These are phyloP conservation scores for Enteromius viviparus DNA, from an alignment of 2,797 vertebrate genomes.

Conservation along the genomic window DNA sequence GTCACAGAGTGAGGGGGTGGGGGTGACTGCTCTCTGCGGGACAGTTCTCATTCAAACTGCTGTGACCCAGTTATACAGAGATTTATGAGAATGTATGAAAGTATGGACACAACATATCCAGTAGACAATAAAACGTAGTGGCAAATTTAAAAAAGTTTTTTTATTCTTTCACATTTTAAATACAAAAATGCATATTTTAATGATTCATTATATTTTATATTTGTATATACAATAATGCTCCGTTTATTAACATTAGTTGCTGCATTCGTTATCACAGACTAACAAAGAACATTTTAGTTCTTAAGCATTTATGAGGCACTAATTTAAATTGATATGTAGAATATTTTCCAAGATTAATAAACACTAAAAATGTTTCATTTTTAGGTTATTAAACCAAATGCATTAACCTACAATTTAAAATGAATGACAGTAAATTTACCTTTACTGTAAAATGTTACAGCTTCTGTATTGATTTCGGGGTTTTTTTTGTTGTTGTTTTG, in stretches of 20 bases:
- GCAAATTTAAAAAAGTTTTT: neutral
- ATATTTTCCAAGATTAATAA: neutral
- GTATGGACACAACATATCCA: neutral
- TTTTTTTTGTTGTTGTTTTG: too few species aligned
- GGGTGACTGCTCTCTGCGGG: neutral
- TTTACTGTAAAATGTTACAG: neutral
- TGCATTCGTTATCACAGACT: neutral
- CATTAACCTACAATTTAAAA: neutral
- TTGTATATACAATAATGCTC: neutral
- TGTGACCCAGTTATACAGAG: neutral
- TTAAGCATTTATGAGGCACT: neutral
- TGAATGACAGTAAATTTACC: neutral
- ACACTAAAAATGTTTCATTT: neutral
- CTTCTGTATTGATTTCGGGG: neutral
- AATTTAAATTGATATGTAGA: neutral
- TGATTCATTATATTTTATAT: neutral
- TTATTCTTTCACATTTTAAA: neutral
- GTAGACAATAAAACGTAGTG: neutral
- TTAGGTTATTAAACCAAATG: neutral
- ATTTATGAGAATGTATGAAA: neutral
- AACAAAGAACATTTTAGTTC: neutral
- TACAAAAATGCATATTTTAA: neutral
- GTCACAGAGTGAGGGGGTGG: conserved; percentile 9
- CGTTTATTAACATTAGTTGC: too few species aligned
- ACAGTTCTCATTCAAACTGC: conserved; percentile 6